Evolutionary conservation across 2,888 invertebrate genomes (phyloP), one percentile per base, ranked within the genome.

Genomic region (Helobdella robusta): DNA sequence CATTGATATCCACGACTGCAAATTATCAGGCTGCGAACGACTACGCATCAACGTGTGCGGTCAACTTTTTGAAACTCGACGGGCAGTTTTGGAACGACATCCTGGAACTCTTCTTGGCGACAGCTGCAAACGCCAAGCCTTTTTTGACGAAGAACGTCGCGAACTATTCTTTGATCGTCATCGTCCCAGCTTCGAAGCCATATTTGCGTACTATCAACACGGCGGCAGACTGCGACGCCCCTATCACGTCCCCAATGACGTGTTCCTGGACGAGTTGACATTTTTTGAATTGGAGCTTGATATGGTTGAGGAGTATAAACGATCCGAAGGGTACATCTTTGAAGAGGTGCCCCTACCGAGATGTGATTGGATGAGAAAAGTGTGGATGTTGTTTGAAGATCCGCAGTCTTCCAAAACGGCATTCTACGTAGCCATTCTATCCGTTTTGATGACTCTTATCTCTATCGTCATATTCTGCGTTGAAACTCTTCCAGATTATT

Each of bases 121-220:
- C 68, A 76, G 78, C 5, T 69, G 73, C 52, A 77, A 77, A 69
- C 68, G 78, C 25, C 70, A 72, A 36, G 71, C 74, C 68, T 78
- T 73, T 71, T 79, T 74, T 67, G 78, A 79, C 68, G 70, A 73
- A 44, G 69, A 70, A 59, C 70, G 74, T 59, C 72, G 77, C 59
- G 79, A 79, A 68, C 76, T 75, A 65, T 79, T 79, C 70, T 77
- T 79, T 66, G 78, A 79, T 68, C 70, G 79, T 28, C 78, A 79
- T 67, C 70, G 79, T 68, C 78, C 78, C 18, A 76, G 77, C 11
- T 79, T 79, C 68, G 79, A 79, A 70, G 77, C 78, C 28, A 75
- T 79, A 46, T 78, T 79, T 67, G 73, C 76, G 64, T 79, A 78
- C 70, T 78, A 77, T 68, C 75, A 77, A 69, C 77, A 77, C 68